Base-by-base conservation (phyloP, 2,797 vertebrate genomes). In the Rhynchonycteris naso region DNA sequence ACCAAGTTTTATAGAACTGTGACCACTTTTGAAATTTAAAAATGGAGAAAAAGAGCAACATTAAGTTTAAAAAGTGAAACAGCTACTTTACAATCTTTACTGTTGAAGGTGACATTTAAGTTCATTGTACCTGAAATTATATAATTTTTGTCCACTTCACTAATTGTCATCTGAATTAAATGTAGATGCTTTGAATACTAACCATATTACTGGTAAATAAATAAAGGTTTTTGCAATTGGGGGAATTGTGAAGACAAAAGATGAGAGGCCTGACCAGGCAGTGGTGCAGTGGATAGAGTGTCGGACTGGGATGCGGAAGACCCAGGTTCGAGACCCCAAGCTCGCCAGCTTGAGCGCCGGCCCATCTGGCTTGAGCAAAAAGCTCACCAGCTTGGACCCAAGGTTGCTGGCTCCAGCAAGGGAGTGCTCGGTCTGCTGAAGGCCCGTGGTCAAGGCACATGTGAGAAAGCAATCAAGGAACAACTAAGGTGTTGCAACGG, bases 121-220 rank as follows among this genome's bases (percentile, higher is more conserved):
- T 71, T 96, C 52, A 61, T 69, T 58, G 43, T 82, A 16, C 81
- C 58, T 50, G 58, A 88, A 81, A 91, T 78, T 54, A 50, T 2
- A 4, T 18, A 12, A 90, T 71, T 84, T 84, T 92, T 91, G 43
- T 91, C 35, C 63, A 69, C 4, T 59, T 72, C 16, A 85, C 54
- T 69, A 58, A 54, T 75, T 66, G 21, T 72, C 65, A 52, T 94
- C 58, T 72, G 43, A 86, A n/a, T 61, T 35, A 58, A 58, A 86
- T 92, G 43, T 63, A 94, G 66, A 47, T 69, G 38, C 66, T 72
- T 94, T 43, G 83, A 18, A 74, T 22, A 66, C 33, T 74, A 56
- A 52, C 66, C 33, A 68, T n/a, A 18, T 33, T 71, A 47, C 78
- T 66, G 9, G 24, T 82, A 94, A 96, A 88, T 87, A 85, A 91